phyloP scores from a whole-genome alignment of 2,888 invertebrate species.

The Acleris holmiana region DNA sequence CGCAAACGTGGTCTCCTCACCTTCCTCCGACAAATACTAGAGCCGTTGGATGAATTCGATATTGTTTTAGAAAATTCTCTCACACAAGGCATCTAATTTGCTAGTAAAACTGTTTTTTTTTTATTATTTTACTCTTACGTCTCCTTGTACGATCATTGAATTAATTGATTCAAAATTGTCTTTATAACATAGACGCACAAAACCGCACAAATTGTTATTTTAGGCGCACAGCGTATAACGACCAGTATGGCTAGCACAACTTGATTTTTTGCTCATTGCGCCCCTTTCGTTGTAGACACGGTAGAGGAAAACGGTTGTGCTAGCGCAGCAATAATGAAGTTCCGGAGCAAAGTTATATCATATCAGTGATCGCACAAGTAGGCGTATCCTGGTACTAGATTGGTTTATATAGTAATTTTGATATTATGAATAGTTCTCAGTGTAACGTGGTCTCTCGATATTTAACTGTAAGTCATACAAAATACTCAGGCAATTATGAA shows the following conservation, averaged over 20 bases:
- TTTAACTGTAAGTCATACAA: conserved; percentile 38
- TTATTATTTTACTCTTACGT: background rate
- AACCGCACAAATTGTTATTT: background rate
- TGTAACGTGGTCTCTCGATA: conserved; percentile 1
- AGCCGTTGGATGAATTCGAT: conserved; percentile 95
- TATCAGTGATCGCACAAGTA: too few relatives aligned
- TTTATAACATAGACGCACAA: background rate
- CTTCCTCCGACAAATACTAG: conserved; percentile 95
- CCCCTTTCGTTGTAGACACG: too few relatives aligned
- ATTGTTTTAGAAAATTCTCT: conserved; percentile 94
- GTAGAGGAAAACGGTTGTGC: too few relatives aligned
- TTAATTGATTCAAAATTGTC: background rate
- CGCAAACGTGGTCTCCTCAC: conserved; percentile 93
- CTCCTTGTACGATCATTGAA: background rate
- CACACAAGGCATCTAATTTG: conserved; percentile 83
- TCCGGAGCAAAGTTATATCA: too few relatives aligned
- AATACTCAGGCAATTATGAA: conserved; percentile 58
- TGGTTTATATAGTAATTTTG: background rate
- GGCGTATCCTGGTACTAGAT: background rate
- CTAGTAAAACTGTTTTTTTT: background rate
- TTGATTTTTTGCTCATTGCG: too few relatives aligned
- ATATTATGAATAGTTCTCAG: background rate
- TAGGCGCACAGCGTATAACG: too few relatives aligned
- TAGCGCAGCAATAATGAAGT: too few relatives aligned
- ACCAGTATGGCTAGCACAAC: too few relatives aligned